Evolutionary conservation across 2,888 invertebrate species (phyloP).

Genomic region (Pegoplata infirma): DNA sequence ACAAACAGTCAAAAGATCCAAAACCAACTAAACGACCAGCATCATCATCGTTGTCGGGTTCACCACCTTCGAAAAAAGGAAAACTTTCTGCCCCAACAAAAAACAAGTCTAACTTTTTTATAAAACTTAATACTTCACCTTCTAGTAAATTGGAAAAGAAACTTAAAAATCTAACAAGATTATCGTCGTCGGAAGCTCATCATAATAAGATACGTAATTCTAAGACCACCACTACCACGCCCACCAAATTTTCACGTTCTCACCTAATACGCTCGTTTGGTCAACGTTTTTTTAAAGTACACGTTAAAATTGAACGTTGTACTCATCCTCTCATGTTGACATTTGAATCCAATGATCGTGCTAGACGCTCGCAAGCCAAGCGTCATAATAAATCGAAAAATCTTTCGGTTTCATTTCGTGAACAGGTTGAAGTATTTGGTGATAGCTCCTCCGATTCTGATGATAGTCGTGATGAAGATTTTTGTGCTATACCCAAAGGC

Average conservation of each 20-base stretch:
- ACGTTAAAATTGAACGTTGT: slow-evolving; percentile 64
- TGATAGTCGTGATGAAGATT: slow-evolving; percentile 53
- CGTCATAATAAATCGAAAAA: slow-evolving; percentile 65
- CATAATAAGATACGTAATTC: slow-evolving; percentile 60
- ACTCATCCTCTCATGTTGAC: slow-evolving; percentile 65
- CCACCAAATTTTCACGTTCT: slow-evolving; percentile 65
- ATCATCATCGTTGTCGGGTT: neutral
- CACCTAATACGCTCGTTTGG: slow-evolving; percentile 64
- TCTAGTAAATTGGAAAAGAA: slow-evolving; percentile 35
- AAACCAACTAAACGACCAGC: slow-evolving; percentile 26
- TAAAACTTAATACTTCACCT: slow-evolving; percentile 46
- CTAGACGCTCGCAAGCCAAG: slow-evolving; percentile 64
- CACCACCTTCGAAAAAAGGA: slow-evolving; percentile 48
- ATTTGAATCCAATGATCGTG: slow-evolving; percentile 64
- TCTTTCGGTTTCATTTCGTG: slow-evolving; percentile 72
- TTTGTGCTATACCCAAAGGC: slow-evolving; percentile 30
- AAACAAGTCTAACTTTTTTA: slow-evolving; percentile 55
- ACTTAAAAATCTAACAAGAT: slow-evolving; percentile 15
- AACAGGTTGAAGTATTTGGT: slow-evolving; percentile 73
- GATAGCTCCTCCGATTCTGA: slow-evolving; percentile 58
- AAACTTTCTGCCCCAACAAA: slow-evolving; percentile 22
- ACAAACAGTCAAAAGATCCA: neutral
- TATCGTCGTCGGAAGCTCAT: slow-evolving; percentile 36
- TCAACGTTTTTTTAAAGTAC: slow-evolving; percentile 62
- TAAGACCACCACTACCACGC: slow-evolving; percentile 44